Base-by-base conservation (phyloP, 2,113 vertebrate genomes). In the Nothocercus nigrocapillus region DNA sequence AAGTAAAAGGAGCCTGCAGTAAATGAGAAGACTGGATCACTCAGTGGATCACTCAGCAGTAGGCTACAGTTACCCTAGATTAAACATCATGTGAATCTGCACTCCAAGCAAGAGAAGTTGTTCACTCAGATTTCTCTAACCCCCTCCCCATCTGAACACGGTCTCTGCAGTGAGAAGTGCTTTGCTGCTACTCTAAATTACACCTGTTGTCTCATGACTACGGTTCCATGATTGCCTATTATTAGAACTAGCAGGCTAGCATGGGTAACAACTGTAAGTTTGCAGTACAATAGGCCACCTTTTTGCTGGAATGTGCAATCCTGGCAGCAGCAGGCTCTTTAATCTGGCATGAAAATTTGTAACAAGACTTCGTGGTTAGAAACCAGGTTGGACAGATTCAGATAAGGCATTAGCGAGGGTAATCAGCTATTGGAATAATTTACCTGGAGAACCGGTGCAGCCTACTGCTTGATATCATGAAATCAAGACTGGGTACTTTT, bases 361-460 rank as follows among this genome's bases (percentile, higher is more conserved):
- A 89, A 66, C 54, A 88, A 93, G 89, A 88, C 59, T 59, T 63
- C 64, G 82, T 27, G 82, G 82, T 69, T 93, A 85, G 79, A 42
- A 94, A 84, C 54, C 40, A 90, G 63, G 94, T 76, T 7, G 90
- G 91, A 95, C 61, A 81, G 82, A 80, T 5, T 32, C 54, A 89
- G 87, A 93, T 94, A 91, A 90, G 72, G 88, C 93, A 91, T 91
- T 77, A 95, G 88, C 0, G 7, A 94, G 68, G 61, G 19, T 93
- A 95, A 96, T 93, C 68, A 91, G 38, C 21, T 16, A 13, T 12
- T 77, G 54, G 85, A 88, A 90, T 93, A 88, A 95, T 95, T 94
- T 68, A 96, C 63, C 85, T 0, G 34, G 49, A 82, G 68, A 95
- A 96, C 75, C 47, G 88, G 85, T n/a, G 79, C 42, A 83, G 42